phyloP scores from a whole-genome alignment of 1,140 invertebrate genomes.

The Zaprionus vittiger region DNA sequence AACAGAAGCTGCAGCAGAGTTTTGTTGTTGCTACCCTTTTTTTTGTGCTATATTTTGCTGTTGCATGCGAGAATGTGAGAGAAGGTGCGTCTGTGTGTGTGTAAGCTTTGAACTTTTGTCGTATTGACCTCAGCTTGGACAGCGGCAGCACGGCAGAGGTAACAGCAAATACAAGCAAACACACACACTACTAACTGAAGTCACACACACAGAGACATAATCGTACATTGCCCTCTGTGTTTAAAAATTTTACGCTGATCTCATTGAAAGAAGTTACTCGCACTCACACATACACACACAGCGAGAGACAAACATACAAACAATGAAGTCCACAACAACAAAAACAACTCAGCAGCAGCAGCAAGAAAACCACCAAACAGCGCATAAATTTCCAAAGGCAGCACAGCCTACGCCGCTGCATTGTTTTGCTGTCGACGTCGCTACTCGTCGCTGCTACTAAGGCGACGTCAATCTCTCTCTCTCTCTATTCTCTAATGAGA shows the following conservation, averaged over 20 bases:
- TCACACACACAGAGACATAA: constrained; percentile 50
- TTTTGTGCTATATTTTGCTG: constrained; percentile 9
- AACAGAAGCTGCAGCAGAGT: constrained; percentile 43
- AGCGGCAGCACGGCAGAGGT: constrained; percentile 1
- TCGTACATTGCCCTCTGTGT: constrained; percentile 72
- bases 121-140: constrained; percentile 29
- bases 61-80: constrained; percentile 11
- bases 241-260: constrained; percentile 68
- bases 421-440: constrained; percentile 36
- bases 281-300: constrained; percentile 16
- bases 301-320: constrained; percentile 15
- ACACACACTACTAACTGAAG: constrained; percentile 13
- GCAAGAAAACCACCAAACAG: constrained; percentile 37
- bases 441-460: constrained; percentile 29
- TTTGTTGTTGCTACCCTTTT: constrained; percentile 34
- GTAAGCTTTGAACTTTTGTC: constrained; percentile 68
- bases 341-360: constrained; percentile 18
- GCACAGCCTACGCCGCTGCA: constrained; percentile 44
- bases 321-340: constrained; percentile 47
- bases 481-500: not conserved
- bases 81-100: constrained; percentile 7
- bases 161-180: constrained; percentile 7
- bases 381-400: constrained; percentile 52
- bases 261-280: constrained; percentile 68
- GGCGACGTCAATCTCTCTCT: constrained; percentile 3